Percentiles rank a stretch among this genome's conserved stretches.
These are phyloP conservation scores for Chironomus tepperi DNA, from an alignment of 1,140 invertebrate species.

Conservation along the genomic window DNA sequence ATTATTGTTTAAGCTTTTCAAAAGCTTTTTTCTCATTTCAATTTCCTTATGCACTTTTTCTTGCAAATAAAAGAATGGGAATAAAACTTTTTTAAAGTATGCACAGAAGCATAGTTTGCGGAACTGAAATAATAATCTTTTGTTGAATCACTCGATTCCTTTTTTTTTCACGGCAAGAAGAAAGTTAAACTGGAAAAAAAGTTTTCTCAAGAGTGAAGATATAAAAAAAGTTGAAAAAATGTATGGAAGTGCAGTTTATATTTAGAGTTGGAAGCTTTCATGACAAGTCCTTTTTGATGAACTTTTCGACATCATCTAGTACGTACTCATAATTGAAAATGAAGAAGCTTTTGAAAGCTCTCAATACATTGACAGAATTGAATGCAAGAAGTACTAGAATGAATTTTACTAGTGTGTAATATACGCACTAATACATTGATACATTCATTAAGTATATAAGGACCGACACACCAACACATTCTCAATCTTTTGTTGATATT, in stretches of 20 bases:
- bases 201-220: background rate
- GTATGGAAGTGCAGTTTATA: background rate
- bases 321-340: no score
- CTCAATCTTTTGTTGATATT: background rate
- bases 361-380: background rate
- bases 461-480: background rate
- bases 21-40: no score
- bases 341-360: background rate
- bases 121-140: no score
- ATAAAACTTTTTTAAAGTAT: no score
- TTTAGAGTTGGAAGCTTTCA: background rate
- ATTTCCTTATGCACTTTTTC: no score
- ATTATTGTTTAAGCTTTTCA: no score
- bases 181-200: background rate
- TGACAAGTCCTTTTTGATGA: background rate
- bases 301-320: background rate
- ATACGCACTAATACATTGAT: background rate
- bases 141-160: no score
- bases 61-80: no score
- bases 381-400: slow-evolving; percentile 12
- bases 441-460: background rate
- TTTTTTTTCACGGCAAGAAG: background rate
- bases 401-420: background rate
- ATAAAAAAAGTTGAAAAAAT: no score
- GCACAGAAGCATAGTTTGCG: no score